These are phyloP conservation scores for Bombus picipes DNA, from an alignment of 1,140 invertebrate genomes.

Conservation along the genomic window DNA sequence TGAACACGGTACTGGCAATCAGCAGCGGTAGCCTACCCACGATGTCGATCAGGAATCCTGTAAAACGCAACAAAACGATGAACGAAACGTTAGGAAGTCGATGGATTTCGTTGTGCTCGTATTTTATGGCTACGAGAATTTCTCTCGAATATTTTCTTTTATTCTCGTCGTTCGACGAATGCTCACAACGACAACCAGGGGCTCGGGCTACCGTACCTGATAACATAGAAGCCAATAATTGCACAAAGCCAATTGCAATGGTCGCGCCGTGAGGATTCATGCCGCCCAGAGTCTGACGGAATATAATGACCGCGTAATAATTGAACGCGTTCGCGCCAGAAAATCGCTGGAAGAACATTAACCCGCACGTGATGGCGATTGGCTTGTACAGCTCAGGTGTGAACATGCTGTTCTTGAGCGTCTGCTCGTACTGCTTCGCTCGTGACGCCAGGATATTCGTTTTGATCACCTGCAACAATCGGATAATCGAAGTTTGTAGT, in stretches of 20 bases:
- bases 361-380: conserved; percentile 90
- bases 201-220: conserved; percentile 82
- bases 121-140: no score
- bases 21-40: conserved; percentile 90
- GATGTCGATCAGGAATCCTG: conserved; percentile 89
- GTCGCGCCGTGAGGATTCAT: conserved; percentile 92
- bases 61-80: not conserved
- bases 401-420: conserved; percentile 82
- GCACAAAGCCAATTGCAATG: conserved; percentile 90
- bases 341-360: conserved; percentile 93
- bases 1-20: conserved; percentile 91
- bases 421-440: conserved; percentile 79
- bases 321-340: conserved; percentile 92
- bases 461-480: conserved; percentile 76
- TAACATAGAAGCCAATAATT: conserved; percentile 89
- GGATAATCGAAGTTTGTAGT: not conserved
- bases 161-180: no score
- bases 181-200: not conserved
- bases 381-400: conserved; percentile 86
- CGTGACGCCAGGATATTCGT: conserved; percentile 80
- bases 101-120: no score
- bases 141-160: no score
- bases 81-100: not conserved
- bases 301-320: conserved; percentile 92
- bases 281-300: conserved; percentile 89